These are phyloP conservation scores for Corythoichthys haematopterus DNA, from an alignment of 2,113 vertebrate species.

Conservation along the genomic window DNA sequence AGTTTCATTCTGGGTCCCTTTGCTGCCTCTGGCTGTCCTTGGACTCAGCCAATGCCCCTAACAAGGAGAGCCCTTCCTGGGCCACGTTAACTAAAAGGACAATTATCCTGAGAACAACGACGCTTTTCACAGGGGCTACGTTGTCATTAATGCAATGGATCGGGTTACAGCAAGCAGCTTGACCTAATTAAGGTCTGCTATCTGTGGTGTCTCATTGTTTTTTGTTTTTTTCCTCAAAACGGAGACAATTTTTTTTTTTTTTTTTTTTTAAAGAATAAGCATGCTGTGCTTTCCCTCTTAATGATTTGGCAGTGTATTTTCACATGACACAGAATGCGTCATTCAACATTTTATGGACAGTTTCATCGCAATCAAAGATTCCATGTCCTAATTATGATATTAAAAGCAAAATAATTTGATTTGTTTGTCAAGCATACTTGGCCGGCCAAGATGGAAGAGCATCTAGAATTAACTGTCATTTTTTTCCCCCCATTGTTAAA, in stretches of 20 bases:
- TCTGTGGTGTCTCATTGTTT: conserved; percentile 75
- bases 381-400: neutral
- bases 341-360: neutral
- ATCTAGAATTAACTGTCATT: neutral
- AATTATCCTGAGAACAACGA: conserved; percentile 82
- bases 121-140: conserved; percentile 77
- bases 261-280: neutral
- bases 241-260: conserved; percentile 49
- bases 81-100: conserved; percentile 80
- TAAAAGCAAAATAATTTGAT: neutral
- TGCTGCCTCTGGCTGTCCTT: conserved; percentile 72
- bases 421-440: neutral
- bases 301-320: conserved; percentile 27
- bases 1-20: conserved; percentile 65
- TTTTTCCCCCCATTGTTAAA: neutral
- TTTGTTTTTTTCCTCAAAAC: conserved; percentile 66
- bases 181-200: conserved; percentile 79
- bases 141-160: conserved; percentile 79
- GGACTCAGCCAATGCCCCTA: conserved; percentile 70
- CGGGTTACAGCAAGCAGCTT: conserved; percentile 77
- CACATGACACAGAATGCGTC: conserved; percentile 1
- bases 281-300: conserved; percentile 26
- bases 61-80: conserved; percentile 73
- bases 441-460: neutral
- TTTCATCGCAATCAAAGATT: conserved; percentile 9